phyloP scores from a whole-genome alignment of 30 jellyfish, hydroid and myxozoan species.

The Pseudorhiza aurosa region DNA sequence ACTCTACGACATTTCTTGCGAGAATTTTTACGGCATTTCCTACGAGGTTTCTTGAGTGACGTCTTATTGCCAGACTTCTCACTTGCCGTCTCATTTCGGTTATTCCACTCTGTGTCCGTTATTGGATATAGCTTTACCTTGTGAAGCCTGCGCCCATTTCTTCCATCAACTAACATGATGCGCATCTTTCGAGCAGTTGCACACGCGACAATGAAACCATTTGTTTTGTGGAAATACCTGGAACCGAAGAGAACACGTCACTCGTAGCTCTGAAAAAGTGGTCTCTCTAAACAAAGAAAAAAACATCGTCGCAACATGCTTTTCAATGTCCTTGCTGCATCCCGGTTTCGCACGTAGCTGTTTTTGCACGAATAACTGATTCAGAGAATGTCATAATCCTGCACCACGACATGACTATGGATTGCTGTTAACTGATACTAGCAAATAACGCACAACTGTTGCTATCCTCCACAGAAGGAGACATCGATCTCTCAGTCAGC shows the following conservation, averaged over 20 bases:
- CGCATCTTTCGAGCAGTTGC: slow-evolving; percentile 18
- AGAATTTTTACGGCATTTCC: background rate
- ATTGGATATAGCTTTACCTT: slow-evolving; percentile 18
- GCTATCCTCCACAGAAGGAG: too few species aligned
- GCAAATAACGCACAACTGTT: too few species aligned
- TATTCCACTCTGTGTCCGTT: background rate
- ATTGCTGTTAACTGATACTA: too few species aligned
- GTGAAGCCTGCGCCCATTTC: slow-evolving; percentile 26
- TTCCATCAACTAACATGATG: slow-evolving; percentile 41
- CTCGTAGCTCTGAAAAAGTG: too few species aligned
- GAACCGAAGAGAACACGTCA: background rate
- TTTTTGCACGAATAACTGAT: too few species aligned
- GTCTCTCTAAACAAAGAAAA: too few species aligned
- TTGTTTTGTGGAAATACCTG: slow-evolving; percentile 48
- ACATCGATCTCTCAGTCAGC: too few species aligned
- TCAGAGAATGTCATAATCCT: too few species aligned
- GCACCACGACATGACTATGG: too few species aligned
- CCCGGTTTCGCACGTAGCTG: too few species aligned
- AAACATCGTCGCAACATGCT: too few species aligned
- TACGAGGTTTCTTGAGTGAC: background rate
- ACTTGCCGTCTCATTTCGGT: background rate
- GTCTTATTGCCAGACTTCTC: background rate
- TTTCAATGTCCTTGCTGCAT: too few species aligned
- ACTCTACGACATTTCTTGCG: background rate
- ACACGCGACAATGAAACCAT: slow-evolving; percentile 37